phyloP scores from a whole-genome alignment of 2,797 vertebrate genomes.

The Botia kubotai region DNA sequence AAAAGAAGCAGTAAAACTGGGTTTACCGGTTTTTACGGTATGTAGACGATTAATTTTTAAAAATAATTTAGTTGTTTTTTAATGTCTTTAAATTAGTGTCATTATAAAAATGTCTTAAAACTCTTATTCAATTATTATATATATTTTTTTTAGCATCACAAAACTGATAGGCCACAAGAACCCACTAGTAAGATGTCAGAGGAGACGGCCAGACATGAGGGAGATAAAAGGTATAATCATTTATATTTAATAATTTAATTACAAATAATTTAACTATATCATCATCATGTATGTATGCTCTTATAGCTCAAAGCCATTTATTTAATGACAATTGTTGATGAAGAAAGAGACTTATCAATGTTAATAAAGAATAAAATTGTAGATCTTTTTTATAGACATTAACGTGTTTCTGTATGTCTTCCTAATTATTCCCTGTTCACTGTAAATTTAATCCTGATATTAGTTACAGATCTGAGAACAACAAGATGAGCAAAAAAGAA shows the following conservation, averaged over 20 bases:
- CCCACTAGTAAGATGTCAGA: conserved; percentile 59
- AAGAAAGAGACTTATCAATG: no score
- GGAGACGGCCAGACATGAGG: conserved; percentile 52
- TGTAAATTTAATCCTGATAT: conserved; percentile 8
- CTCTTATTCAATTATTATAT: background rate
- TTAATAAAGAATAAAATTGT: background rate
- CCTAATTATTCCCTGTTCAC: background rate
- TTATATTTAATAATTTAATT: no score
- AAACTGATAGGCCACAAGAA: conserved; percentile 66
- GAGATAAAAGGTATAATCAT: conserved; percentile 63
- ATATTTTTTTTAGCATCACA: conserved; percentile 73
- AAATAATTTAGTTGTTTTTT: background rate
- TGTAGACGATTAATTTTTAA: background rate
- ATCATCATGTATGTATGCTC: background rate
- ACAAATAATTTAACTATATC: background rate
- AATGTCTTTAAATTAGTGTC: background rate
- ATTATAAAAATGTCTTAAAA: background rate
- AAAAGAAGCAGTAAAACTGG: conserved; percentile 88
- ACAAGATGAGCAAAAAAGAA: conserved; percentile 87
- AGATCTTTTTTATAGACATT: background rate
- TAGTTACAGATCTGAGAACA: conserved; percentile 71
- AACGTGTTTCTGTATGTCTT: background rate
- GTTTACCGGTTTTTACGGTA: conserved; percentile 92
- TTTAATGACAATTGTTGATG: no score
- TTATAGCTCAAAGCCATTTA: background rate